Evolutionary conservation across 2,888 invertebrate species (phyloP).

Genomic region (Melangyna quadrimaculata): DNA sequence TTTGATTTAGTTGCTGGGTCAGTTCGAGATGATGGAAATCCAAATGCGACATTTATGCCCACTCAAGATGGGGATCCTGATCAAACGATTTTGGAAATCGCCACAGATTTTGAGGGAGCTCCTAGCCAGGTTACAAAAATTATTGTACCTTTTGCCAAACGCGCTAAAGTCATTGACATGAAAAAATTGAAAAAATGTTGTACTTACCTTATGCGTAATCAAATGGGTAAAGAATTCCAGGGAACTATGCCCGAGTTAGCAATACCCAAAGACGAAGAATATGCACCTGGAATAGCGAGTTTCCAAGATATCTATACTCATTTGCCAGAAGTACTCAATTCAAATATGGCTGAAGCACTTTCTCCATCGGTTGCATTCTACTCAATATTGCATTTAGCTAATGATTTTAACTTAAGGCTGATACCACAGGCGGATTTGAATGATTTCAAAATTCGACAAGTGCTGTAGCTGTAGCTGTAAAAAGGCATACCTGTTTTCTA

Average conservation of each 20-base stretch:
- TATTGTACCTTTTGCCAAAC: conserved; percentile 89
- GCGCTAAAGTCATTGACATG: conserved; percentile 94
- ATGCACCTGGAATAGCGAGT: conserved; percentile 81
- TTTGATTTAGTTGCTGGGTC: background rate
- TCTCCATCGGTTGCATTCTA: conserved; percentile 90
- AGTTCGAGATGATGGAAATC: background rate
- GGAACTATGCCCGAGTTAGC: conserved; percentile 73
- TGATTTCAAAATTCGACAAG: conserved; percentile 82
- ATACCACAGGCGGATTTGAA: conserved; percentile 82
- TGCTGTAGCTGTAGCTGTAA: conserved; percentile 70
- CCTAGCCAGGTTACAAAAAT: conserved; percentile 85
- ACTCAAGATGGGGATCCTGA: conserved; percentile 59
- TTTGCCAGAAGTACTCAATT: conserved; percentile 83
- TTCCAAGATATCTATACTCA: conserved; percentile 84
- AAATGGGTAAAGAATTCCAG: conserved; percentile 73
- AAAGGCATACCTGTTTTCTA: background rate
- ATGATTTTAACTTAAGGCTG: conserved; percentile 87
- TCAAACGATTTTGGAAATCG: conserved; percentile 79
- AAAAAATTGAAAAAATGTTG: conserved; percentile 89
- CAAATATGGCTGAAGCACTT: conserved; percentile 87
- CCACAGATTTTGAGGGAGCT: conserved; percentile 85
- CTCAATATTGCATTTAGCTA: conserved; percentile 91
- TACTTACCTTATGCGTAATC: conserved; percentile 84
- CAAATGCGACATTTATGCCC: conserved; percentile 8
- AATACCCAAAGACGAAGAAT: conserved; percentile 75